phyloP scores from a whole-genome alignment of 2,113 vertebrate genomes.

The Chlorocebus sabaeus region DNA sequence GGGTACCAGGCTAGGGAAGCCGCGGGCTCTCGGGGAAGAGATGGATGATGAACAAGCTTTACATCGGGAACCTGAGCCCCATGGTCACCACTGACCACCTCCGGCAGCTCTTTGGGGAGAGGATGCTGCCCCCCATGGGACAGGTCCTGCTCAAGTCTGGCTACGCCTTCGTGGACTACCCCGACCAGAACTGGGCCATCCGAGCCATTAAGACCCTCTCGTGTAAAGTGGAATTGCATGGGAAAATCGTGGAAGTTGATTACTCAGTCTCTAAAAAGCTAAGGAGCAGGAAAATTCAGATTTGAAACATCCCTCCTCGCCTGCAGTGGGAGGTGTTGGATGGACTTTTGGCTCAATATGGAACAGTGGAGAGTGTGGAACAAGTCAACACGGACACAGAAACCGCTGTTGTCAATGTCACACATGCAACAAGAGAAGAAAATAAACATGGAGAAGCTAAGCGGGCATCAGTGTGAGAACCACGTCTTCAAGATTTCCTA shows the following conservation, averaged over 20 bases:
- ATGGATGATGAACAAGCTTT: slow-evolving; percentile 96
- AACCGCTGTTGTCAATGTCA: too few relatives aligned
- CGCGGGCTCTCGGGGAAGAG: slow-evolving; percentile 72
- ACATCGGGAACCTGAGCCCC: slow-evolving; percentile 95
- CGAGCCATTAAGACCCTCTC: slow-evolving; percentile 93
- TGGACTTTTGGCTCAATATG: too few relatives aligned
- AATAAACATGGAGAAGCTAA: too few relatives aligned
- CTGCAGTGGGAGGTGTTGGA: too few relatives aligned
- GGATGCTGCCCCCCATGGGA: slow-evolving; percentile 90
- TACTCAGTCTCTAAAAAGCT: slow-evolving; percentile 96
- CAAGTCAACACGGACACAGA: too few relatives aligned
- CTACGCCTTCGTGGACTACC: slow-evolving; percentile 96
- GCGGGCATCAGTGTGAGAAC: too few relatives aligned
- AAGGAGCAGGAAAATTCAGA: slow-evolving; percentile 77
- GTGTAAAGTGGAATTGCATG: slow-evolving; percentile 94
- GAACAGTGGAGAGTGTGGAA: too few relatives aligned
- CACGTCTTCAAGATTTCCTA: too few relatives aligned
- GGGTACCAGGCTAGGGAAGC: slow-evolving; percentile 72
- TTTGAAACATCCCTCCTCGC: too few relatives aligned
- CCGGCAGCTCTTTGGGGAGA: slow-evolving; percentile 92
- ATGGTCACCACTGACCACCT: slow-evolving; percentile 94
- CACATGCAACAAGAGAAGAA: too few relatives aligned
- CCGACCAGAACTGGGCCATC: slow-evolving; percentile 95
- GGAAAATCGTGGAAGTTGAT: slow-evolving; percentile 96
- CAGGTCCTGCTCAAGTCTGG: slow-evolving; percentile 93